Evolutionary conservation across 1,140 invertebrate genomes (phyloP).

Genomic region (Drosophila tristis): DNA sequence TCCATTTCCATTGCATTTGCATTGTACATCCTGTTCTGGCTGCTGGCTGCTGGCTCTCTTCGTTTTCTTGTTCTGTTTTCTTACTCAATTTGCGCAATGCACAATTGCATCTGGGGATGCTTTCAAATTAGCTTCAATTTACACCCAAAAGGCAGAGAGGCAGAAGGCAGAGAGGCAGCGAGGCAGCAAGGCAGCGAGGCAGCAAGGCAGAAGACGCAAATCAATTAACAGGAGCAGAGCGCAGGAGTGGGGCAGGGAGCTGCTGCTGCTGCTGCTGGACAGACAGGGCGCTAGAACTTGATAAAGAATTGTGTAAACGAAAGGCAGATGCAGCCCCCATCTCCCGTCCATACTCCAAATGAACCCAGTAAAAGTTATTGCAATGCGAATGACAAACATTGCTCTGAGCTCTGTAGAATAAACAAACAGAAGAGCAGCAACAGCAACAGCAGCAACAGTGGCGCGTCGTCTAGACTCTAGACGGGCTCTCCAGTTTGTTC

Average conservation of each 20-base stretch:
- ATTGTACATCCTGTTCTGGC: too few relatives aligned
- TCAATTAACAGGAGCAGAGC: conserved; percentile 66
- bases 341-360: neutral
- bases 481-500: conserved; percentile 24
- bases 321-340: conserved; percentile 58
- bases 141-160: conserved; percentile 40
- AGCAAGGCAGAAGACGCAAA: conserved; percentile 26
- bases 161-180: conserved; percentile 4
- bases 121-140: conserved; percentile 77
- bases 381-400: conserved; percentile 79
- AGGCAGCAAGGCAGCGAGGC: conserved; percentile 7
- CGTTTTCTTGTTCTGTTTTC: neutral
- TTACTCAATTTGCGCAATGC: conserved; percentile 52
- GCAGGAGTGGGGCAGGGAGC: neutral
- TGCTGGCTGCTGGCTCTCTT: neutral
- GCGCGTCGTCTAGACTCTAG: conserved; percentile 60
- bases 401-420: conserved; percentile 43
- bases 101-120: conserved; percentile 50
- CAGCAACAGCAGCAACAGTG: conserved; percentile 1
- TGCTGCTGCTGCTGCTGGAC: too few relatives aligned
- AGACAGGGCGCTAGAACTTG: conserved; percentile 52
- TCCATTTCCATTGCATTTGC: conserved; percentile 22
- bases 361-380: conserved; percentile 69
- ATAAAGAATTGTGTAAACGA: conserved; percentile 71
- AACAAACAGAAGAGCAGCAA: conserved; percentile 47